These are phyloP conservation scores for Cyclina sinensis DNA, from an alignment of 1,140 invertebrate species.

Conservation along the genomic window DNA sequence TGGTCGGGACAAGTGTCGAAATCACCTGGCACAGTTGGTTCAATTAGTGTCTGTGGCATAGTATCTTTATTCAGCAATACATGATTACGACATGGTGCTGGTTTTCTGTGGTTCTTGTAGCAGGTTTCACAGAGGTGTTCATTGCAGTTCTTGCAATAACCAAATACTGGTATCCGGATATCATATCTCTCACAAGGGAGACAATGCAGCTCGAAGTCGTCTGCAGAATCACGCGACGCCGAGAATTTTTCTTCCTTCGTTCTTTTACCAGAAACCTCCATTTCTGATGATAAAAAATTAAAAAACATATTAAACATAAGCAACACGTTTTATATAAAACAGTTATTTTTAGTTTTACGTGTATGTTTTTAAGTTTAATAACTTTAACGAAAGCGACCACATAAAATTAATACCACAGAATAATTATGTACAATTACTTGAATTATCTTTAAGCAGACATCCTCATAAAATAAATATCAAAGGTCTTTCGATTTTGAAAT, in stretches of 20 bases:
- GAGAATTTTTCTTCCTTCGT: neutral
- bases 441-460: neutral
- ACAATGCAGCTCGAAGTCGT: neutral
- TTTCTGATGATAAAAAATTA: neutral
- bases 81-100: neutral
- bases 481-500: too few species aligned
- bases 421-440: too few species aligned
- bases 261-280: neutral
- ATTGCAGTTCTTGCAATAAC: neutral
- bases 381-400: too few species aligned
- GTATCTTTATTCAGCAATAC: neutral
- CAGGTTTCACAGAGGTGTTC: constrained; percentile 11
- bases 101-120: neutral
- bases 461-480: too few species aligned
- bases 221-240: neutral
- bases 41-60: neutral
- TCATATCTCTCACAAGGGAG: neutral
- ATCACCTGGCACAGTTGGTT: neutral
- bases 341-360: neutral
- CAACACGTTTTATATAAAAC: too few species aligned
- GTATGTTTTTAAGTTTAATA: neutral
- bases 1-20: neutral
- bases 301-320: too few species aligned
- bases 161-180: neutral
- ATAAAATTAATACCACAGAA: too few species aligned